phyloP scores from a whole-genome alignment of 2,113 vertebrate genomes.

The Ascaphus truei region DNA sequence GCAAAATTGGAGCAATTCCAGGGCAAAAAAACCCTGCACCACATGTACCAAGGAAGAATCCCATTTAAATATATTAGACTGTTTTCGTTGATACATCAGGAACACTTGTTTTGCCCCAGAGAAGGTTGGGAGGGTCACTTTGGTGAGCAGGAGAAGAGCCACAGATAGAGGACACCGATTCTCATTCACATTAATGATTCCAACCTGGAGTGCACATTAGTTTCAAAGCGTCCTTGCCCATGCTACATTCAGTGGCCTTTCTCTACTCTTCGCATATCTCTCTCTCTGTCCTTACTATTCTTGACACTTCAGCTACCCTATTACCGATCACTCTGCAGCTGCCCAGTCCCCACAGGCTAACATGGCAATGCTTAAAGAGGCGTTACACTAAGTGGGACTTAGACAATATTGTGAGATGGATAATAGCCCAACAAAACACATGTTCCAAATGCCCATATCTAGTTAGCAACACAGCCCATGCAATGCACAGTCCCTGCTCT shows the following conservation, averaged over 20 bases:
- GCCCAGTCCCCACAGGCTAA: no score
- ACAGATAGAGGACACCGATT: conserved; percentile 9
- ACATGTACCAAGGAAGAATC: no score
- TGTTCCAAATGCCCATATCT: conserved; percentile 8
- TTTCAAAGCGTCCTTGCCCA: conserved; percentile 11
- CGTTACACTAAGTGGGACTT: background rate
- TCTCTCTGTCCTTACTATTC: conserved; percentile 18
- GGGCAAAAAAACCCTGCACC: no score
- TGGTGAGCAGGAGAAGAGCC: conserved; percentile 10
- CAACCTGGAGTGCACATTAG: conserved; percentile 16
- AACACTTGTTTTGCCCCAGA: no score
- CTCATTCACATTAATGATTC: no score
- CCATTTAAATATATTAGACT: no score
- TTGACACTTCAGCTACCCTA: conserved; percentile 10
- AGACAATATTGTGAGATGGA: background rate
- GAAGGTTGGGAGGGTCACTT: conserved; percentile 10
- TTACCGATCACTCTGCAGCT: conserved; percentile 4
- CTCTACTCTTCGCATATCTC: conserved; percentile 18
- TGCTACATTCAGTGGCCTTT: conserved; percentile 4
- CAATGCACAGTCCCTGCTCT: background rate
- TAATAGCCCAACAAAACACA: conserved; percentile 17
- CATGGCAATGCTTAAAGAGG: conserved; percentile 17
- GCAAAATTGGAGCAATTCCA: no score
- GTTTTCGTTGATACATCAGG: no score
- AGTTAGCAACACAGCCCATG: conserved; percentile 1